Evolutionary conservation across 2,113 vertebrate species (phyloP).

Genomic region (Macrotis lagotis): DNA sequence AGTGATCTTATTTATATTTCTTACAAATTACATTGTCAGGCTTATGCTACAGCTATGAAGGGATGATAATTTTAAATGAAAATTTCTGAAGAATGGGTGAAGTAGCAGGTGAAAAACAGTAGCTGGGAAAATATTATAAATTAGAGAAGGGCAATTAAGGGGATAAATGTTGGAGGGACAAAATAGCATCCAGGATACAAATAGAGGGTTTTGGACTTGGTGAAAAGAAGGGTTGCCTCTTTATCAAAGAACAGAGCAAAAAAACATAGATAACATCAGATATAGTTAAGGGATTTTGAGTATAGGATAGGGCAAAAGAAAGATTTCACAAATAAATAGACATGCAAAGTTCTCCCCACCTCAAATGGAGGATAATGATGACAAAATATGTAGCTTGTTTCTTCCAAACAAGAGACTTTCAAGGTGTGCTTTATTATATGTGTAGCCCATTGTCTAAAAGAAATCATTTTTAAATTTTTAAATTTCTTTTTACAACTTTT

Average conservation of each 20-base stretch:
- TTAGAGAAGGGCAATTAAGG: background rate
- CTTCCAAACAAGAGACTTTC: background rate
- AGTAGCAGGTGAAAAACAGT: background rate
- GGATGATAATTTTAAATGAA: background rate
- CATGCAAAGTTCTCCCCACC: background rate
- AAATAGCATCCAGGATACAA: background rate
- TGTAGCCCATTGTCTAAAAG: background rate
- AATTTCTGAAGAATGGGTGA: background rate
- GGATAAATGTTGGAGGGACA: background rate
- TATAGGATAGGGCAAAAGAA: background rate
- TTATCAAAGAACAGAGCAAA: background rate
- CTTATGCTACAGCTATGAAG: background rate
- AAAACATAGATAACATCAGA: background rate
- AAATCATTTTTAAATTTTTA: background rate
- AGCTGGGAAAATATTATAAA: background rate
- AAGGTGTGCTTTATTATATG: background rate
- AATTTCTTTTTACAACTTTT: background rate
- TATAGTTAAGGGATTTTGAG: background rate
- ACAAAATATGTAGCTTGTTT: background rate
- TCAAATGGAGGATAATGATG: background rate
- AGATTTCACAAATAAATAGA: background rate
- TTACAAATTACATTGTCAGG: background rate
- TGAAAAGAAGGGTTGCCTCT: background rate
- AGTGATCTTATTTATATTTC: background rate
- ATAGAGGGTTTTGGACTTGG: background rate